Evolutionary conservation across 2,888 invertebrate species (phyloP).

Genomic region (Oasisia sp.): DNA sequence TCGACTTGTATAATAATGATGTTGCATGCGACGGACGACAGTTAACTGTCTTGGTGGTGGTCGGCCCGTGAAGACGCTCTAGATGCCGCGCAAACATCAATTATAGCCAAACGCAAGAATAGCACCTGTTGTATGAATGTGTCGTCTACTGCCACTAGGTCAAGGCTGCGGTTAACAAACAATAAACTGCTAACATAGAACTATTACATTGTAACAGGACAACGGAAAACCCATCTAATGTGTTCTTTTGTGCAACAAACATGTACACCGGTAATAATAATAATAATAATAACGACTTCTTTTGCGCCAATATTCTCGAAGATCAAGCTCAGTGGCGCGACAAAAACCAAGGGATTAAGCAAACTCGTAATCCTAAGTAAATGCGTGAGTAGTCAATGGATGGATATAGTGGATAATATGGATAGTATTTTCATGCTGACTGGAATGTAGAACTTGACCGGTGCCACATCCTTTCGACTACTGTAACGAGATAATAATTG

Average conservation of each 20-base stretch:
- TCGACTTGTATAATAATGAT: background rate
- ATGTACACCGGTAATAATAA: background rate
- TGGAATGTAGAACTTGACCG: no score
- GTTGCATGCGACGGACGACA: no score
- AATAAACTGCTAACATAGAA: background rate
- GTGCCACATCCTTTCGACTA: no score
- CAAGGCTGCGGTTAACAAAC: background rate
- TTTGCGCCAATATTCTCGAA: no score
- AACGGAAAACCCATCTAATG: background rate
- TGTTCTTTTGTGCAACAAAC: background rate
- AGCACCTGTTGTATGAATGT: background rate
- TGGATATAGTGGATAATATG: no score
- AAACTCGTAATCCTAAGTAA: no score
- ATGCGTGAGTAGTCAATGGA: no score
- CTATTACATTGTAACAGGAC: background rate
- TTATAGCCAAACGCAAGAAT: background rate
- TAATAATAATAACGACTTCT: no score
- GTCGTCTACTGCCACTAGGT: background rate
- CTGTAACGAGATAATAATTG: no score
- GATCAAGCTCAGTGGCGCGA: no score
- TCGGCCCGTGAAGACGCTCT: background rate
- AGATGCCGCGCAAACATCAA: background rate
- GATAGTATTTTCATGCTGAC: background rate
- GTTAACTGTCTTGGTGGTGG: no score
- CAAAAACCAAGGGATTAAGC: no score